A percentile compares a stretch with the other conserved stretches of the same genome.
phyloP scores from a whole-genome alignment of 2,797 vertebrate species.

The Enteromius argenteus region DNA sequence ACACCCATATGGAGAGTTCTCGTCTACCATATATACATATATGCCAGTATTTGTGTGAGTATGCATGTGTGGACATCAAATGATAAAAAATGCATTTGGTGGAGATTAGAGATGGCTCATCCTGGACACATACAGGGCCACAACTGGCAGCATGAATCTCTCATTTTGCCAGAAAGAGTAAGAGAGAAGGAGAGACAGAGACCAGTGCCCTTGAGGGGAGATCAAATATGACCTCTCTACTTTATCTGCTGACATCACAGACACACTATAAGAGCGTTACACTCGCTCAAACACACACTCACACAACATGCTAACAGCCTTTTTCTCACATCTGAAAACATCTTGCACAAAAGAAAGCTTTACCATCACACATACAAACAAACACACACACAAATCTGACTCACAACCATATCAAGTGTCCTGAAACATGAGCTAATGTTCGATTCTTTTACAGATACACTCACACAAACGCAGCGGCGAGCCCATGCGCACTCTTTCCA shows the following conservation, averaged over 20 bases:
- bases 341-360: constrained; percentile 26
- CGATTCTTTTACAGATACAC: constrained; percentile 18
- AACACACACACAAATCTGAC: constrained; percentile 10
- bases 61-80: not conserved
- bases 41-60: no score
- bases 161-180: constrained; percentile 27
- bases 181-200: constrained; percentile 33
- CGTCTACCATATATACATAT: not conserved
- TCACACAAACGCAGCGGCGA: not conserved
- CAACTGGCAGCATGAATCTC: constrained; percentile 27
- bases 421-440: constrained; percentile 23
- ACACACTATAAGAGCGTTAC: constrained; percentile 13
- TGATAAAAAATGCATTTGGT: not conserved
- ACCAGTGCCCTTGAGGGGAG: constrained; percentile 74
- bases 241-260: constrained; percentile 26
- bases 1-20: not conserved
- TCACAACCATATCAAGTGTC: constrained; percentile 29
- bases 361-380: constrained; percentile 33
- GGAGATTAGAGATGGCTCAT: constrained; percentile 21
- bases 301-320: constrained; percentile 33
- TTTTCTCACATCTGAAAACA: constrained; percentile 31
- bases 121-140: constrained; percentile 33
- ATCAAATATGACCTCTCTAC: constrained; percentile 72
- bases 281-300: constrained; percentile 41
- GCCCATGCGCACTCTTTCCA: constrained; percentile 20